A percentile compares a stretch with the other conserved stretches of the same genome.
Conservation (phyloP, 2,888 invertebrate genomes). For the Achlya flavicornis region DNA sequence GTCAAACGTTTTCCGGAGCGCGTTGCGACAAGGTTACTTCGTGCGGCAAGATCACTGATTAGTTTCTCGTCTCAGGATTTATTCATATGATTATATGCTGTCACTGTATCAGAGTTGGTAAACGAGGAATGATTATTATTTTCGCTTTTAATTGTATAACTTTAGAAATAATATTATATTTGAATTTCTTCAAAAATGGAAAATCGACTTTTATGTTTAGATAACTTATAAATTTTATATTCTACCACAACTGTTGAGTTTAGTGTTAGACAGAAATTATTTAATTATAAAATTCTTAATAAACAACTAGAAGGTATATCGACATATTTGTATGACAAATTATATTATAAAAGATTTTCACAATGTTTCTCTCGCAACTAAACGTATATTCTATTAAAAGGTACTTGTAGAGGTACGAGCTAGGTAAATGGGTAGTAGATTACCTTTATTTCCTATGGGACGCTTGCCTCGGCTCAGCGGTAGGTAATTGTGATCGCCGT, state of each 20-base stretch:
- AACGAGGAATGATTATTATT: not conserved
- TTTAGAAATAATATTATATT: too few species aligned
- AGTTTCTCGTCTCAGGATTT: constrained; percentile 16
- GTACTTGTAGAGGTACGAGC: not conserved
- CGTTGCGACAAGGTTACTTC: constrained; percentile 27
- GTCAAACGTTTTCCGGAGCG: constrained; percentile 28
- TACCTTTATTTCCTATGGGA: constrained; percentile 9
- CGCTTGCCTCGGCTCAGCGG: not conserved
- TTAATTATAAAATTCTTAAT: too few species aligned
- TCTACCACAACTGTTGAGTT: too few species aligned
- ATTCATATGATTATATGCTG: constrained; percentile 14
- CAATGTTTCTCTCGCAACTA: not conserved
- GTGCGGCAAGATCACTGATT: constrained; percentile 26
- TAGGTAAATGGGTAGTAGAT: constrained; percentile 10
- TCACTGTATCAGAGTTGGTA: constrained; percentile 2
- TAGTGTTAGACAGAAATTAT: too few species aligned
- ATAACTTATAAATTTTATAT: too few species aligned
- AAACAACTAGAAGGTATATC: too few species aligned
- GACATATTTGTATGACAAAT: too few species aligned
- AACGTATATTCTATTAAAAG: constrained; percentile 1
- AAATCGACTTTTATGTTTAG: too few species aligned
- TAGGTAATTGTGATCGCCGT: constrained; percentile 7
- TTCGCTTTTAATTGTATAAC: too few species aligned
- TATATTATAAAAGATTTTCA: not conserved
- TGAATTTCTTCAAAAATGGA: too few species aligned